Evolutionary conservation across 2,113 vertebrate genomes (phyloP), one percentile per base, ranked within the genome.

Genomic region (Erythrolamprus reginae): DNA sequence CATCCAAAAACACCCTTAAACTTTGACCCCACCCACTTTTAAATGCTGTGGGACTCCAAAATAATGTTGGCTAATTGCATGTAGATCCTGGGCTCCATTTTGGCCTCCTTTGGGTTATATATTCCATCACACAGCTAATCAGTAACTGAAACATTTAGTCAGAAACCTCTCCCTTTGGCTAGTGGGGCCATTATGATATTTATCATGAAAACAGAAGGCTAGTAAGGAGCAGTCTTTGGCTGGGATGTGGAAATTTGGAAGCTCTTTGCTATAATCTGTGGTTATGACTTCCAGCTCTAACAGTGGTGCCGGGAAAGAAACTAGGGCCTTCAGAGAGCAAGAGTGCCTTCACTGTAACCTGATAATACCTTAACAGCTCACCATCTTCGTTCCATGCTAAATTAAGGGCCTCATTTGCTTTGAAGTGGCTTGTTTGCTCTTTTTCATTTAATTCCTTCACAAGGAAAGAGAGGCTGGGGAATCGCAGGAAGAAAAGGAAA

Each of bases 291-390:
- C 94, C 95, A 95, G 92, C 93, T 95, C 95, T 93, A 94, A 95
- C 93, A 95, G 94, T 93, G 89, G 87, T 96, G 96, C 96, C 92
- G 94, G 96, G 97, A 97, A 97, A 91, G 94, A 94, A 95, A 97
- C 95, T 96, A 92, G 94, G 96, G 95, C 21, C 94, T 97, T 95
- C 95, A 1, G 90, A 94, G 95, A 28, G 50, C 95, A 96, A 94
- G 52, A 93, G 92, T 96, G 95, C 88, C 96, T 93, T 96, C 91
- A 86, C 95, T 96, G 96, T 96, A 97, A 97, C 95, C 96, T 65
- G 93, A 97, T 97, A 96, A 97, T 97, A 95, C 95, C 95, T 96
- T 94, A 95, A 95, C 96, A 95, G 95, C 94, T 94, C 93, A 94
- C 95, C 48, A 70, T 94, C 95, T 93, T 94, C 87, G 93, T 95